Evolutionary conservation across 2,888 invertebrate species (phyloP), one percentile per base, ranked within the genome.

Genomic region (Piscicola geometra): DNA sequence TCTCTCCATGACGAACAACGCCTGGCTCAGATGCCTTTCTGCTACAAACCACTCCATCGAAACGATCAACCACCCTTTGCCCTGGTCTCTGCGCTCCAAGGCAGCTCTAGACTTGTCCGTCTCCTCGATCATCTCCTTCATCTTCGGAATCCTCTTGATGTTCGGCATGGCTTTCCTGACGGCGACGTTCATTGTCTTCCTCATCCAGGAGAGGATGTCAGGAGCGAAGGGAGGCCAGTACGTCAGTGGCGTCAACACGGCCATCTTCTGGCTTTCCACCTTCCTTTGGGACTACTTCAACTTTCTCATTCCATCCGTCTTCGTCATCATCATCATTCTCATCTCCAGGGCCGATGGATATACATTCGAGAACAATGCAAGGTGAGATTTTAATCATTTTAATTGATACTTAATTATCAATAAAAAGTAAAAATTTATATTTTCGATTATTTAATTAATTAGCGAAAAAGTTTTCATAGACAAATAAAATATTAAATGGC

Each of bases 51-150:
- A 87, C 1, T 82, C 82, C 0, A 86, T 89, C 0, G 82, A 83
- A 25, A 84, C 89, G 0, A 83, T 85, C 52, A 93, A 92, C 83
- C 86, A 89, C 80, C 93, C 93, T 0, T 82, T 92, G 56, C 90
- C 91, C 2, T 36, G 56, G 28, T 71, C 79, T 0, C 21, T 68
- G 1, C 25, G 71, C 15, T 25, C 36, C 0, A 25, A 47, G 60
- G 76, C 75, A 21, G 68, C 69, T 18, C 68, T 75, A 33, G 76
- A 77, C 28, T 64, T 75, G 21, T 56, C 41, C 15, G 74, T 52
- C 25, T 66, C 73, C 2, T 15, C 30, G 25, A 52, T 74, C 5
- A 33, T 74, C 1, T 78, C 69, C 15, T 80, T 79, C 77, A 71
- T 79, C 47, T 32, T 79, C 32, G 67, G 77, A 30, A 78, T 71